Conservation (phyloP, 2,113 vertebrate species). For the Spea bombifrons region DNA sequence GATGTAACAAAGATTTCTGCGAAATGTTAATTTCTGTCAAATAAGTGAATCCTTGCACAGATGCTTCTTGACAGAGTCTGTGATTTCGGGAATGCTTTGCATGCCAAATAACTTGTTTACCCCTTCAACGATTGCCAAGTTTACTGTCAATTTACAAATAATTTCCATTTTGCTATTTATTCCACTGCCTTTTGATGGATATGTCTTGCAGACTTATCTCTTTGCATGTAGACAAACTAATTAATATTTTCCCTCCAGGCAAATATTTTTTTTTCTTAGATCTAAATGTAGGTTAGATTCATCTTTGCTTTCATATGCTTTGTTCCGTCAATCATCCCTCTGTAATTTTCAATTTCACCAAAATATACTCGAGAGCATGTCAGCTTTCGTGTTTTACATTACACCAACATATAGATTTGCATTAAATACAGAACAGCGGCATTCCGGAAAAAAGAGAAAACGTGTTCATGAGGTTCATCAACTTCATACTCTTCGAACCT, state of each 20-base stretch:
- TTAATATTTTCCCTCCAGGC: constrained; percentile 94
- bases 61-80: constrained; percentile 81
- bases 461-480: not conserved
- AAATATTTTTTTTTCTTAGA: constrained; percentile 91
- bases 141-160: constrained; percentile 91
- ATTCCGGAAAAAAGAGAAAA: not conserved
- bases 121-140: constrained; percentile 81
- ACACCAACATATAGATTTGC: constrained; percentile 55
- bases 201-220: constrained; percentile 87
- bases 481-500: not conserved
- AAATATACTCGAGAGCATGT: constrained; percentile 69
- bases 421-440: constrained; percentile 29
- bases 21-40: constrained; percentile 88
- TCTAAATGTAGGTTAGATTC: constrained; percentile 91
- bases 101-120: constrained; percentile 78
- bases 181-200: constrained; percentile 86
- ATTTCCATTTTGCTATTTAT: constrained; percentile 91
- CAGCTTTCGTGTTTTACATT: constrained; percentile 65
- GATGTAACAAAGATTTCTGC: constrained; percentile 79
- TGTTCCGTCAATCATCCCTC: constrained; percentile 85
- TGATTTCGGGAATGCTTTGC: constrained; percentile 73
- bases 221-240: constrained; percentile 91
- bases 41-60: constrained; percentile 82
- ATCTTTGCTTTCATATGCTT: constrained; percentile 86
- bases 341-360: constrained; percentile 68